Evolutionary conservation across 2,797 vertebrate genomes (phyloP), one percentile per base, ranked within the genome.

Genomic region (Acipenser ruthenus): DNA sequence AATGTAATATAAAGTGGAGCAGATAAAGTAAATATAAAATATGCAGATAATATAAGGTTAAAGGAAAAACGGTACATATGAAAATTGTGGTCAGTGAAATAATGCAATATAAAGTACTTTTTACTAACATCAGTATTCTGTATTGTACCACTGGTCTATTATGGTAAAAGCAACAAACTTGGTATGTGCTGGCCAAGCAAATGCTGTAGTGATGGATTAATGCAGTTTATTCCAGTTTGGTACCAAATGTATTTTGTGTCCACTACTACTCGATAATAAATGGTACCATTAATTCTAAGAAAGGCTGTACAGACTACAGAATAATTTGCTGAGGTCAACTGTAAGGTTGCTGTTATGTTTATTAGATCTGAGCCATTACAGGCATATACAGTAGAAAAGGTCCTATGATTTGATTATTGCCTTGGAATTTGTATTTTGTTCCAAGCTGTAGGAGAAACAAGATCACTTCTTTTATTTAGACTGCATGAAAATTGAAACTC

Each of bases 401-500:
- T 18, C 10, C 7, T 18, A 2, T 18, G 23, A 62, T 62, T 15
- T 10, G 10, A 37, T 37, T n/a, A 18, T 62, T 62, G 18, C 60
- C 18, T 10, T 7, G 18, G 15, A 50, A 60, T 51, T 60, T 60
- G 23, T 51, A 60, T 49, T 47, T 60, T 50, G n/a, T 15, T 10
- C 65, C 15, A 66, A 10, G 23, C 3, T 66, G 61, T 60, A 52
- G 56, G 48, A 63, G 67, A 66, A 66, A 66, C 49, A 63, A 60
- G 65, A 64, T 60, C 61, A 48, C 23, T 18, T 59, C 49, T 37
- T 63, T 66, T 66, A 70, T 67, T 50, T 67, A 62, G 56, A 49
- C 60, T 67, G 60, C 55, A 62, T 62, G 61, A 51, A 66, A 63
- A 58, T 50, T 53, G 47, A 59, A 79, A 77, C 60, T 67, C 70